Evolutionary conservation across 2,113 vertebrate genomes (phyloP).

Genomic region (Neotoma lepida): DNA sequence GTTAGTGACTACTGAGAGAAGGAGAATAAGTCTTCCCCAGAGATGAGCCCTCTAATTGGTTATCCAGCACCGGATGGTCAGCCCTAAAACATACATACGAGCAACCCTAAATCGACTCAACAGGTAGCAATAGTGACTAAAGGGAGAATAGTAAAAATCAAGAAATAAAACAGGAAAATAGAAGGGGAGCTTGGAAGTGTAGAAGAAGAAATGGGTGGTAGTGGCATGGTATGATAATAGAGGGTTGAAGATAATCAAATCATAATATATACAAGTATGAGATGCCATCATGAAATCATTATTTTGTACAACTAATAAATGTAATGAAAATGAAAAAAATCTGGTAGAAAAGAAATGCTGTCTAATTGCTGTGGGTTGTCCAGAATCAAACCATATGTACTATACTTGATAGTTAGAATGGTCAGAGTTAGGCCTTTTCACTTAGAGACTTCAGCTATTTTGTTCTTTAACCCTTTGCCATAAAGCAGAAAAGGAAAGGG

Average conservation of each 20-base stretch:
- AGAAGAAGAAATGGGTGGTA: not conserved
- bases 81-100: no score
- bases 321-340: not conserved
- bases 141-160: not conserved
- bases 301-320: not conserved
- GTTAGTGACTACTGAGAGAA: not conserved
- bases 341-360: not conserved
- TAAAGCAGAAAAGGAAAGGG: not conserved
- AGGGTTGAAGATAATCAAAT: no score
- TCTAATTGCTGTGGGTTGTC: not conserved
- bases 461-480: not conserved
- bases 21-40: not conserved
- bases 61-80: not conserved
- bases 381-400: not conserved
- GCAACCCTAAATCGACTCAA: not conserved
- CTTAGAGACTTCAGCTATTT: not conserved
- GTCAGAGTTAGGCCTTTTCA: not conserved
- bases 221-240: no score
- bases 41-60: not conserved
- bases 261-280: not conserved
- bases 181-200: not conserved
- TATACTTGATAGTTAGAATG: not conserved
- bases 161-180: not conserved
- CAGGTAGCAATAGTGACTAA: not conserved
- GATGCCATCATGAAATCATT: not conserved